Evolutionary conservation across 2,888 invertebrate species (phyloP), one percentile per base, ranked within the genome.

Genomic region (Acanthococcus lagerstroemiae): DNA sequence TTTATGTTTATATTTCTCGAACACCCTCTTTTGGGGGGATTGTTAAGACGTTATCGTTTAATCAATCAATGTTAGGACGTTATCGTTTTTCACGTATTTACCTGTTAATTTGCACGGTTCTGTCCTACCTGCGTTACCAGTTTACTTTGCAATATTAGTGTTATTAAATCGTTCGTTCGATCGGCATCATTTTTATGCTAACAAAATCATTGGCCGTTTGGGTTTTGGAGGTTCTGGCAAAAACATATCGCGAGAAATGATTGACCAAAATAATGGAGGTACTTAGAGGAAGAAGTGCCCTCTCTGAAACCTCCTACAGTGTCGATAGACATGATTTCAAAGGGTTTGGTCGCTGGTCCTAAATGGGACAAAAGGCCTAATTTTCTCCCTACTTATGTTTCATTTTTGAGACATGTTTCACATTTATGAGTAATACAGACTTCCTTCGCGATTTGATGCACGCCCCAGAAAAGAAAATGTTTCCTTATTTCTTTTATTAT

Each of bases 281-380:
- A 73, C 69, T 60, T 72, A 68, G 73, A 73, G 67, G 72, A 70
- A 0, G 71, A 72, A 24, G 69, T 65, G 21, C 67, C 57, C 6
- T 71, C 71, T 30, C 70, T 71, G 67, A 73, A 70, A 5, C 73
- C 72, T 24, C 72, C 73, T 37, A 73, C 72, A 6, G 72, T 73
- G 57, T 73, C 73, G 5, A 73, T 67, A 5, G 73, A 72, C 2
- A 72, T 50, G 60, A 73, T 72, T 68, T 73, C 70, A 67, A 72
- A 71, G 6, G 72, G 72, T 17, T 70, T 44, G 30, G 63, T 65
- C 5, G 73, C 72, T 15, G 73, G 72, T 12, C 73, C 72, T 21
- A 73, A 50, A 27, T 72, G 70, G 5, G 72, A 71, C 69, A 72
- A 67, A n/a, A 70, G 60, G 4, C 70, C 73, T 57, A 70, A 57